phyloP scores from a whole-genome alignment of 2,797 vertebrate genomes.

The Myotis findleyi region DNA sequence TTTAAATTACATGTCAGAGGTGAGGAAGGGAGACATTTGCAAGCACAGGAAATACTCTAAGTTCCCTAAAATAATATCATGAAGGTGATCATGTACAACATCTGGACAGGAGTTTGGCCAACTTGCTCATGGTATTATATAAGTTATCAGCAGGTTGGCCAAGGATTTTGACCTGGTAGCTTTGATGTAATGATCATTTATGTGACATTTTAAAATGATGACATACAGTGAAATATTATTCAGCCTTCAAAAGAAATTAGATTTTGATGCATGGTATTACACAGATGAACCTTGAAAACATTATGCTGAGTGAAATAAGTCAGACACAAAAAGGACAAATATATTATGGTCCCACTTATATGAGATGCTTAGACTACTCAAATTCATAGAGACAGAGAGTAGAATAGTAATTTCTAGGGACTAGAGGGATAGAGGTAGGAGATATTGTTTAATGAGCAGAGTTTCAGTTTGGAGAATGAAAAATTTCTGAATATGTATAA shows the following conservation, averaged over 20 bases:
- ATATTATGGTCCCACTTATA: background rate
- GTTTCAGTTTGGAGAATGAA: background rate
- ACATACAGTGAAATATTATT: background rate
- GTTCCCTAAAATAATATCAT: background rate
- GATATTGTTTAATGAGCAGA: background rate
- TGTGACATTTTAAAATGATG: constrained; percentile 19
- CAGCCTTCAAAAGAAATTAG: background rate
- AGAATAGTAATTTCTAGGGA: background rate
- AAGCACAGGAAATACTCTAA: background rate
- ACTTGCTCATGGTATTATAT: background rate
- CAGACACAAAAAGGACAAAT: background rate
- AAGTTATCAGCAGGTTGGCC: background rate
- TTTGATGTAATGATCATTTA: constrained; percentile 12
- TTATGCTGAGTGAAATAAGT: constrained; percentile 5
- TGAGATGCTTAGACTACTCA: background rate
- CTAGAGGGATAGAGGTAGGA: background rate
- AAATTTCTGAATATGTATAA: background rate
- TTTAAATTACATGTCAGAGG: background rate
- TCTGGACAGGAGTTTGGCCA: background rate
- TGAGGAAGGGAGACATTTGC: background rate
- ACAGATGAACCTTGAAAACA: background rate
- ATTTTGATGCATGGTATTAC: background rate
- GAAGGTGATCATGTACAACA: background rate
- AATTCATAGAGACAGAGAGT: background rate
- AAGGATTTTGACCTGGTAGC: background rate